phyloP scores from a whole-genome alignment of 2,797 vertebrate species.

The Myotis planiceps region DNA sequence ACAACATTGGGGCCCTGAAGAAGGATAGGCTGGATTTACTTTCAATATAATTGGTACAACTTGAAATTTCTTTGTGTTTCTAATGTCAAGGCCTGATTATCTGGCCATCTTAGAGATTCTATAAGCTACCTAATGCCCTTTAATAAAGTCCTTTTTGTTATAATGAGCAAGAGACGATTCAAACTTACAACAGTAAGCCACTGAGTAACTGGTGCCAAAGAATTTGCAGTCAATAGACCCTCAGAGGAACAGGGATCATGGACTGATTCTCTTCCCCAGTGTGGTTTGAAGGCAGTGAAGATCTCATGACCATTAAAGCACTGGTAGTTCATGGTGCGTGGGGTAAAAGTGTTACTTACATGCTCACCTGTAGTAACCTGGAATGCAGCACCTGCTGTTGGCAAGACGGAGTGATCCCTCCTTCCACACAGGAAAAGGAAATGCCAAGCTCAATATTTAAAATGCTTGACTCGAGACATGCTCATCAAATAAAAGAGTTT shows the following conservation, averaged over 20 bases:
- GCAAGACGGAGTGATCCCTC: neutral
- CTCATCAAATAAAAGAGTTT: neutral
- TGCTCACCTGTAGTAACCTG: neutral
- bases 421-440: neutral
- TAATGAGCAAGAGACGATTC: neutral
- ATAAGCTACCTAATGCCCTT: neutral
- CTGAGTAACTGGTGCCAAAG: neutral
- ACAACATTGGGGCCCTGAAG: neutral
- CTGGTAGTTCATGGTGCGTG: neutral
- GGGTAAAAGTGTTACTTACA: neutral
- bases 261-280: neutral
- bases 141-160: slow-evolving; percentile 31
- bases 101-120: neutral
- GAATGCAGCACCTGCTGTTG: neutral
- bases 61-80: slow-evolving; percentile 32
- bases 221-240: neutral
- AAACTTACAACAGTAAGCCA: neutral
- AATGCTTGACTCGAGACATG: neutral
- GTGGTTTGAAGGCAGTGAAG: neutral
- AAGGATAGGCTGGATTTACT: neutral
- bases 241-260: neutral
- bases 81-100: slow-evolving; percentile 20
- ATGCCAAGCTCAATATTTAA: neutral
- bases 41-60: slow-evolving; percentile 41
- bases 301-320: neutral